Evolutionary conservation across 1,140 invertebrate species (phyloP), one percentile per base, ranked within the genome.

Genomic region (Drosophila aff.): DNA sequence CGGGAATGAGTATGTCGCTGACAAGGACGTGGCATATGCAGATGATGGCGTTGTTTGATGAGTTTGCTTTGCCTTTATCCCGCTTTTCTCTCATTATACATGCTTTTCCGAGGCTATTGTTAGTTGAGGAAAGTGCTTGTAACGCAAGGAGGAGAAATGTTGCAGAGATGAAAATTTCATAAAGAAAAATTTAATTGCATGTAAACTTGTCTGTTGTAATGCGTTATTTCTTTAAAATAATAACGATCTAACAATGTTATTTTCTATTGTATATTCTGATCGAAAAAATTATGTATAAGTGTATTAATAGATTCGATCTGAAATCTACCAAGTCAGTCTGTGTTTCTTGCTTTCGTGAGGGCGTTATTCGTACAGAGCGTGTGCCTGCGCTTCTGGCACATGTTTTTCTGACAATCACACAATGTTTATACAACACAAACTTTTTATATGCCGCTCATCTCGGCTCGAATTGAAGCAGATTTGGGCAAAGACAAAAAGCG

Each of bases 341-440:
- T 11, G 15, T 66, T 49, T 53, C 38, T 43, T 33, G 15, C 16
- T 63, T 79, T 50, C 21, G 46, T 47, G 40, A 57, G 44, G 65
- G 49, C 58, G 46, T 55, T 71, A 26, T 40, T 43, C 49, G 61
- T 33, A 61, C 36, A 16, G 28, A 61, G 63, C 16, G n/a, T 59
- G 47, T 49, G 46, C 52, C 60, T 46, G 55, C 68, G 84, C 81
- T 63, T 44, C 41, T 73, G 84, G 84, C 84, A 89, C 84, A 89
- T 89, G 84, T 89, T 89, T 89, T 89, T 90, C 81, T 89, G 81
- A 89, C 84, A 89, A 89, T 89, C 84, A 89, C 85, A 84, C 85
- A 89, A 79, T 89, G 84, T 89, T 89, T 90, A 89, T 84, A 90
- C 81, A 89, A 89, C 84, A 84, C 33, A 80, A 89, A 89, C 81